These are phyloP conservation scores for Zaprionus capensis DNA, from an alignment of 1,140 invertebrate genomes.

Conservation along the genomic window DNA sequence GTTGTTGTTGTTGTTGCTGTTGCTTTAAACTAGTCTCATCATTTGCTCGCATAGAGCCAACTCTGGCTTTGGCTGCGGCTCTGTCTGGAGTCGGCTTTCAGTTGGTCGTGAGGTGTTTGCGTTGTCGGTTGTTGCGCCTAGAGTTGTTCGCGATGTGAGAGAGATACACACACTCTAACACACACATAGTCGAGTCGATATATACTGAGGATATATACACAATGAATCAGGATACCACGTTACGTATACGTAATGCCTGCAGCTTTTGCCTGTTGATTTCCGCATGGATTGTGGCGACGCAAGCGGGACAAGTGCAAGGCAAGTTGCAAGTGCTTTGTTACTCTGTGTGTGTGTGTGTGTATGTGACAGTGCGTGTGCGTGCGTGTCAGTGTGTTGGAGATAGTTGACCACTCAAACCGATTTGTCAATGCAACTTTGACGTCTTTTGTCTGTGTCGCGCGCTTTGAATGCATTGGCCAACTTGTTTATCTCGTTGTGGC, in stretches of 20 bases:
- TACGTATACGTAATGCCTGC: slow-evolving; percentile 18
- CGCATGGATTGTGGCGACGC: slow-evolving; percentile 28
- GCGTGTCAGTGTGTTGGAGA: slow-evolving; percentile 35
- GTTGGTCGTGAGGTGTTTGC: slow-evolving; percentile 73
- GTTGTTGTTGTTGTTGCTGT: neutral
- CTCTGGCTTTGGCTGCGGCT: neutral
- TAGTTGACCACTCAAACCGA: slow-evolving; percentile 33
- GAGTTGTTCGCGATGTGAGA: slow-evolving; percentile 53
- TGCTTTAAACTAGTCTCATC: slow-evolving; percentile 45
- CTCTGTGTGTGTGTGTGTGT: neutral
- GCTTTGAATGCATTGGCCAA: slow-evolving; percentile 35
- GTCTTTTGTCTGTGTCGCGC: slow-evolving; percentile 52
- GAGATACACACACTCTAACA: neutral
- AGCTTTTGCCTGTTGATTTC: slow-evolving; percentile 9
- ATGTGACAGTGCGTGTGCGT: slow-evolving; percentile 20
- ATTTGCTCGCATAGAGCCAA: slow-evolving; percentile 1
- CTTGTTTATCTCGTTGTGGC: slow-evolving; percentile 42
- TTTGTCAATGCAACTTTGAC: slow-evolving; percentile 64
- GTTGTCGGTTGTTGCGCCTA: slow-evolving; percentile 60
- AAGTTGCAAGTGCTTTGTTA: slow-evolving; percentile 38
- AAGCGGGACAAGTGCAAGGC: slow-evolving; percentile 68
- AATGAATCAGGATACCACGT: slow-evolving; percentile 8
- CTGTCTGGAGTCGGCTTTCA: slow-evolving; percentile 37
- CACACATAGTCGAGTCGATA: neutral
- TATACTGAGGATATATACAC: neutral